A percentile compares a stretch with the other conserved stretches of the same genome.
These are phyloP conservation scores for Cryptocephalus primarius DNA, from an alignment of 2,888 invertebrate genomes.

Conservation along the genomic window DNA sequence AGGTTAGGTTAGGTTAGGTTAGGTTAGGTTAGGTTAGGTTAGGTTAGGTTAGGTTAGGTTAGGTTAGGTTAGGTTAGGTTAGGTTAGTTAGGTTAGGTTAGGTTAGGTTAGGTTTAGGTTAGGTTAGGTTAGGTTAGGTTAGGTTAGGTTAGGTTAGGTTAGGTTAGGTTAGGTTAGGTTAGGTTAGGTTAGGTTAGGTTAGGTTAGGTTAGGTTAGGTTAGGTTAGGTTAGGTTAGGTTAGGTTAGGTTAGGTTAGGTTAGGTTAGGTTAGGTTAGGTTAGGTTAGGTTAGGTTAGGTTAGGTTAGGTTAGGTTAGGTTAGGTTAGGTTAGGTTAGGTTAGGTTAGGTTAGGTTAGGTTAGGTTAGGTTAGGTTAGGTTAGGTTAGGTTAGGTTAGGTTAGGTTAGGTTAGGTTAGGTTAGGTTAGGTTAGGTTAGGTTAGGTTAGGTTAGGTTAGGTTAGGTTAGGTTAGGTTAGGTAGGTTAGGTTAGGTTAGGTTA, in stretches of 20 bases:
- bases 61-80: constrained; percentile 13
- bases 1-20: constrained; percentile 6
- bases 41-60: constrained; percentile 14
- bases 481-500: too few relatives aligned
- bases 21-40: constrained; percentile 12
- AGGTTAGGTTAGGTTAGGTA: too few relatives aligned
- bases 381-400: too few relatives aligned
- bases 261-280: constrained; percentile 6
- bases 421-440: too few relatives aligned
- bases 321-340: too few relatives aligned
- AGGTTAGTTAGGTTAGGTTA: constrained; percentile 13
- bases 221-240: constrained; percentile 10
- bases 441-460: too few relatives aligned
- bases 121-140: constrained; percentile 13
- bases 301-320: too few relatives aligned
- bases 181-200: constrained; percentile 15
- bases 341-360: too few relatives aligned
- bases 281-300: too few relatives aligned
- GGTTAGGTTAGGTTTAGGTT: constrained; percentile 13
- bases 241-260: constrained; percentile 12
- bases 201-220: constrained; percentile 13
- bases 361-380: too few relatives aligned
- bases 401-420: too few relatives aligned
- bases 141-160: constrained; percentile 12
- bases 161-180: constrained; percentile 14